Evolutionary conservation across 2,797 vertebrate genomes (phyloP), one percentile per base, ranked within the genome.

Genomic region (Chrysolophus pictus): DNA sequence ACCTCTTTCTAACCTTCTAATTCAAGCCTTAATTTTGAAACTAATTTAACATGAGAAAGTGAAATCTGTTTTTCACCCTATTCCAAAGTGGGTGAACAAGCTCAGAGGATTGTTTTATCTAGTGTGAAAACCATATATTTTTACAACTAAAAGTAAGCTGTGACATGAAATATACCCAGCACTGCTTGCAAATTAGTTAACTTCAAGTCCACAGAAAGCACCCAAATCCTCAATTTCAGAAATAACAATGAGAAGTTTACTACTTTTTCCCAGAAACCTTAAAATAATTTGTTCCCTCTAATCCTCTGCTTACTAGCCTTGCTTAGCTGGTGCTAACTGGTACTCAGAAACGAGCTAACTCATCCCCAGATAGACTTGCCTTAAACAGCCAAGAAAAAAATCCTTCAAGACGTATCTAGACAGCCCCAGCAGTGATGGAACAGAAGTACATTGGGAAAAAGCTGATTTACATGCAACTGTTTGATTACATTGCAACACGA

Each of bases 1-100:
- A 86, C 47, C 35, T 89, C 71, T 71, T 87, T 77, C 56, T 85
- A 94, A 77, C 65, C 80, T 94, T 93, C 91, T 80, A 69, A 77
- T 92, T 92, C 56, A 84, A 92, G 84, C 35, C 46, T 94, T 83
- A 75, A 82, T 83, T 89, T 89, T 83, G 44, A 26, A 94, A 87
- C 87, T 73, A 69, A 59, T 75, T 91, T 78, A 92, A 92, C 22
- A 28, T n/a, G 44, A 76, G 51, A 81, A 85, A 87, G 84, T 75
- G 44, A 91, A 87, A 87, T 81, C 47, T 92, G 60, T 87, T 93
- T 95, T 83, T 91, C 84, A 89, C n/a, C 68, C 37, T 80, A 93
- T 90, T 76, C 29, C 68, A 90, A 86, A 90, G 3, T 69, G 37
- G 37, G 37, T 37, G 77, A 95, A 53, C 79, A 80, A 68, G 59